phyloP scores from a whole-genome alignment of 2,797 vertebrate species.

The Bradypodion ventrale region DNA sequence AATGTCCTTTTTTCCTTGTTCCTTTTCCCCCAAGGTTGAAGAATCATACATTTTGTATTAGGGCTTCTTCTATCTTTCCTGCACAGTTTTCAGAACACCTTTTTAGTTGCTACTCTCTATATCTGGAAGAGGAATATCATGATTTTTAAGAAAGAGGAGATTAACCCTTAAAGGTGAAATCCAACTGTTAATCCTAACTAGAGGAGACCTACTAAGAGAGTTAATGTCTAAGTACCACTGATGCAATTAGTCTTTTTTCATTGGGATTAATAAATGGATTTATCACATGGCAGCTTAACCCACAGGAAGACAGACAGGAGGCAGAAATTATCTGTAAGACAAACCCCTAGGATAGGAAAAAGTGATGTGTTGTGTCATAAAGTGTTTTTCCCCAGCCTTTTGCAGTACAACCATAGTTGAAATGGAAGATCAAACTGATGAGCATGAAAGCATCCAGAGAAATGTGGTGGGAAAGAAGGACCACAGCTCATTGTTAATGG shows the following conservation, averaged over 20 bases:
- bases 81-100: not conserved
- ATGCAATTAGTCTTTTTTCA: no score
- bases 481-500: not conserved
- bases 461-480: not conserved
- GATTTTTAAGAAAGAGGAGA: not conserved
- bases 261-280: no score
- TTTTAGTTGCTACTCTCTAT: not conserved
- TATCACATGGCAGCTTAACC: not conserved
- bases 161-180: not conserved
- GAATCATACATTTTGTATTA: not conserved
- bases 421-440: not conserved
- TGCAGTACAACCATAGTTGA: not conserved
- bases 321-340: not conserved
- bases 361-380: not conserved
- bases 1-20: not conserved
- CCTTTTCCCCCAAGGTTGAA: not conserved
- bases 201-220: no score
- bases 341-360: not conserved
- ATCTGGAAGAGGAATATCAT: not conserved
- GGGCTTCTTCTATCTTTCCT: not conserved
- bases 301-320: not conserved
- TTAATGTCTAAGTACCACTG: no score
- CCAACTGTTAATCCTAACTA: no score
- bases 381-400: not conserved
- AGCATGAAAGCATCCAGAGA: no score